phyloP scores from a whole-genome alignment of 1,140 invertebrate genomes.

The Drosophila mayri region DNA sequence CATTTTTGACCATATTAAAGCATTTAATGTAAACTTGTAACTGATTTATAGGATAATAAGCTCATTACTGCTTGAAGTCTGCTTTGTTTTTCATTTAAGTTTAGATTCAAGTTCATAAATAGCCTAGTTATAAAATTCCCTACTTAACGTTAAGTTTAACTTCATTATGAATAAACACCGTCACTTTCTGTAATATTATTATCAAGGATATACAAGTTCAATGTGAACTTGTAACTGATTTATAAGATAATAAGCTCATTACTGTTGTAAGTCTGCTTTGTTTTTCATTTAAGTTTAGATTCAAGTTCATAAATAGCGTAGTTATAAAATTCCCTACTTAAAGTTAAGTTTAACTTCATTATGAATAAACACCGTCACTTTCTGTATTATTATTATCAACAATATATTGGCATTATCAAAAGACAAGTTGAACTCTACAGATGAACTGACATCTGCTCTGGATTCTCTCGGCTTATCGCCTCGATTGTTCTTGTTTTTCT shows the following conservation, averaged over 20 bases:
- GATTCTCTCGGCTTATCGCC: conserved; percentile 26
- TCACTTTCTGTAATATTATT: conserved; percentile 8
- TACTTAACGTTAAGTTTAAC: neutral
- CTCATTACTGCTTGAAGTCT: neutral
- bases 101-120: conserved; percentile 7
- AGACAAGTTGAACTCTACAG: neutral
- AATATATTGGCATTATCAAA: conserved; percentile 21
- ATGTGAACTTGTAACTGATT: no score
- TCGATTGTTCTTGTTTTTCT: conserved; percentile 17
- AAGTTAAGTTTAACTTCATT: neutral
- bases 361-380: neutral
- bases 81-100: neutral
- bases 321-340: neutral
- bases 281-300: neutral
- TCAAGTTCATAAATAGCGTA: neutral
- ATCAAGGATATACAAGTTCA: conserved; percentile 10
- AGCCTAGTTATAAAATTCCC: neutral
- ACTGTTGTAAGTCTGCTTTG: neutral
- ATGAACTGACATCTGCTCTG: conserved; percentile 29
- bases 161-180: neutral
- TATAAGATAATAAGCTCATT: conserved; percentile 1
- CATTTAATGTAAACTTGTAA: neutral
- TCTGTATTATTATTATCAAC: conserved; percentile 13
- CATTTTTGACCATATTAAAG: neutral
- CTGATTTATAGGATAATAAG: neutral